A percentile compares a stretch with the other conserved stretches of the same genome.
Evolutionary conservation across 2,888 invertebrate genomes (phyloP).

Genomic region (Brenthis hecate): DNA sequence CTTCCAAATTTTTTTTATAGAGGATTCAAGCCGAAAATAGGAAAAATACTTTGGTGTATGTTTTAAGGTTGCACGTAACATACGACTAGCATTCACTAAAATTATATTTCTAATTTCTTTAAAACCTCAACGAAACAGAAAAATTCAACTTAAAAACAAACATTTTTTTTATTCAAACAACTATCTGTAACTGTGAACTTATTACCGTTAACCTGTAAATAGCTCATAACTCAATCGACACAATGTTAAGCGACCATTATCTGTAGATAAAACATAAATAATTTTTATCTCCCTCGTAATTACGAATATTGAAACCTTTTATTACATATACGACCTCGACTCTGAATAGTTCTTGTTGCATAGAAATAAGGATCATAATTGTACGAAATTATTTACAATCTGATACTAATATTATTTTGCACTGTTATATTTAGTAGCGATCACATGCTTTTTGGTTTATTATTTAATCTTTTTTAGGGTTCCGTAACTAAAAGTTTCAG

Average conservation of each 20-base stretch:
- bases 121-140: too few species aligned
- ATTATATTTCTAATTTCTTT: too few species aligned
- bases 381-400: neutral
- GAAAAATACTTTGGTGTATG: too few species aligned
- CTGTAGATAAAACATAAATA: constrained; percentile 31
- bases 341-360: constrained; percentile 13
- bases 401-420: neutral
- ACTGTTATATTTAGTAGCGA: too few species aligned
- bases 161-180: neutral
- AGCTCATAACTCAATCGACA: constrained; percentile 17
- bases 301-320: constrained; percentile 27
- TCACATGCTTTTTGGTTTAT: too few species aligned
- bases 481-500: too few species aligned
- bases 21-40: too few species aligned
- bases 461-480: too few species aligned
- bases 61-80: too few species aligned
- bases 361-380: constrained; percentile 1
- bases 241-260: constrained; percentile 17
- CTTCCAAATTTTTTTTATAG: too few species aligned
- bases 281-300: constrained; percentile 30
- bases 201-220: constrained; percentile 10
- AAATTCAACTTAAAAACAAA: neutral
- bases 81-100: too few species aligned
- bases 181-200: neutral
- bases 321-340: constrained; percentile 12